phyloP scores from a whole-genome alignment of 2,797 vertebrate species.

The Nyctalus aviator region DNA sequence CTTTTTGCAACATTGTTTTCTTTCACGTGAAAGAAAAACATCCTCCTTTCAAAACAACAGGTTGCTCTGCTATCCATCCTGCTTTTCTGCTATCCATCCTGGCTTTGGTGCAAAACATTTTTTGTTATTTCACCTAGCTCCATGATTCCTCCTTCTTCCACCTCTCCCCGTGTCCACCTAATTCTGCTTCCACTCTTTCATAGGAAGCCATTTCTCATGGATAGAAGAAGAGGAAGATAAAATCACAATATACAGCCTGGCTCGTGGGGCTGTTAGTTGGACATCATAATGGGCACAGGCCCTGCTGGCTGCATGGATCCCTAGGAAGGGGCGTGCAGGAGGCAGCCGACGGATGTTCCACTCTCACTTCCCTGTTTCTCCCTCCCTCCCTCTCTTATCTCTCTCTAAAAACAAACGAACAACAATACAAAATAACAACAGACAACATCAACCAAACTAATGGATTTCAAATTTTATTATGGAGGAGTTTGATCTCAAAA shows the following conservation, averaged over 20 bases:
- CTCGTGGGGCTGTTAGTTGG: neutral
- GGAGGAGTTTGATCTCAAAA: neutral
- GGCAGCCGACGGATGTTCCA: accelerated
- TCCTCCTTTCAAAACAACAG: too few species aligned
- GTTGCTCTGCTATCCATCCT: too few species aligned
- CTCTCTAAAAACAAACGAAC: neutral
- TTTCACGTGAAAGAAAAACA: too few species aligned
- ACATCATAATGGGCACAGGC: accelerated
- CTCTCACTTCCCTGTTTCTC: neutral
- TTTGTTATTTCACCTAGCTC: too few species aligned
- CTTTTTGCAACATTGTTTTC: too few species aligned
- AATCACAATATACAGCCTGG: neutral
- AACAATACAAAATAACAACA: neutral
- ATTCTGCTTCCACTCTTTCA: neutral
- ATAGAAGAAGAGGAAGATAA: neutral
- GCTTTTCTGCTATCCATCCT: too few species aligned
- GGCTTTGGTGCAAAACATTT: too few species aligned
- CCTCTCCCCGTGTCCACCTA: too few species aligned
- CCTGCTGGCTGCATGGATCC: neutral
- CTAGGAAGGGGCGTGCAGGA: neutral
- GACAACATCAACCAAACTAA: neutral
- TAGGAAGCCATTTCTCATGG: neutral
- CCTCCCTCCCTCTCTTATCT: neutral
- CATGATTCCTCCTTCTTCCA: too few species aligned
- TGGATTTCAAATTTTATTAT: neutral